A percentile compares a stretch with the other conserved stretches of the same genome.
Conservation (phyloP, 2,888 invertebrate species). For the Trypoxylon attenuatum region DNA sequence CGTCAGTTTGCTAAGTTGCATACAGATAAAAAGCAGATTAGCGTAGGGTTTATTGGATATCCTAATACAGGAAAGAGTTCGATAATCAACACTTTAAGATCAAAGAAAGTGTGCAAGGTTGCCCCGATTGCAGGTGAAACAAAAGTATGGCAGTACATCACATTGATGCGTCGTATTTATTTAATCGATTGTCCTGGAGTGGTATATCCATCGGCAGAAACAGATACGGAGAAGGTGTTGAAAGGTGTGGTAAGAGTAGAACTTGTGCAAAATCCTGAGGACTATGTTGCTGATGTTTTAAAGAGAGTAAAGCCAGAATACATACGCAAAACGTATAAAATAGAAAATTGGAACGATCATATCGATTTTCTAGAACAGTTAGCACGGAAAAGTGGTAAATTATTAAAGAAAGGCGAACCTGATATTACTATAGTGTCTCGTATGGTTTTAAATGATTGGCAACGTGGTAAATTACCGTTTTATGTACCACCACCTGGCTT, state of each 20-base stretch:
- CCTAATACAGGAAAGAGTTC: constrained; percentile 99
- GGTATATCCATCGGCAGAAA: constrained; percentile 97
- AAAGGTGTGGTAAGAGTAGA: constrained; percentile 99
- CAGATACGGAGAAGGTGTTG: constrained; percentile 94
- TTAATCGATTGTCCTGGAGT: constrained; percentile 99
- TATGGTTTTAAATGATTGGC: constrained; percentile 99
- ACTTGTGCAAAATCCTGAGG: constrained; percentile 93
- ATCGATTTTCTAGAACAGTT: constrained; percentile 94
- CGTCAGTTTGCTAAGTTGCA: constrained; percentile 97
- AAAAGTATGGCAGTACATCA: constrained; percentile 99
- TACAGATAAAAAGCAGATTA: constrained; percentile 97
- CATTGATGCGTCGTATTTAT: constrained; percentile 96
- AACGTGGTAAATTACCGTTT: constrained; percentile 96
- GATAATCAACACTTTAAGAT: constrained; percentile 95
- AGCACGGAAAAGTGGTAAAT: constrained; percentile 89
- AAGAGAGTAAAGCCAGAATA: constrained; percentile 93
- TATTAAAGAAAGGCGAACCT: constrained; percentile 98
- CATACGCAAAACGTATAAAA: constrained; percentile 91
- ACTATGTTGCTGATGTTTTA: constrained; percentile 92
- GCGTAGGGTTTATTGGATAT: constrained; percentile 98
- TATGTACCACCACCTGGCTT: constrained; percentile 92
- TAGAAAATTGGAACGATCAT: constrained; percentile 86
- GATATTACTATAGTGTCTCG: constrained; percentile 91
- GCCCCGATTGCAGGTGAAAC: constrained; percentile 99
- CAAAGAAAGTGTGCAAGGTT: constrained; percentile 98